Conservation (phyloP, 2,888 invertebrate genomes). For the Timema podura region DNA sequence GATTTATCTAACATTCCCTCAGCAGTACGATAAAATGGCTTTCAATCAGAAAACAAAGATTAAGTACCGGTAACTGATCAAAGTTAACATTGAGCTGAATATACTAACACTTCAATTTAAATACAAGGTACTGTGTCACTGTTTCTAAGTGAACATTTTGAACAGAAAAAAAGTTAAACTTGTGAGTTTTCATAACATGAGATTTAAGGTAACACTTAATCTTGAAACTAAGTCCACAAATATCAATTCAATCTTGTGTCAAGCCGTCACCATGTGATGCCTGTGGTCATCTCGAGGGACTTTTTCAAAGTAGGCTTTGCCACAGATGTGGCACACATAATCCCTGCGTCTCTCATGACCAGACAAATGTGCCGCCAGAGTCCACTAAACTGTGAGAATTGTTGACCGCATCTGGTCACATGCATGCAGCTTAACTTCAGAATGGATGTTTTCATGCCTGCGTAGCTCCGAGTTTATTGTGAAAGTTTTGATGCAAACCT, state of each 20-base stretch:
- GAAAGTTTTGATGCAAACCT: too few species aligned
- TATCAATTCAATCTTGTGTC: conserved; percentile 33
- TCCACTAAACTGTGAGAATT: conserved; percentile 44
- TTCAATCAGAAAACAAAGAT: too few species aligned
- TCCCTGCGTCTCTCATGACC: conserved; percentile 49
- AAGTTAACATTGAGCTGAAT: too few species aligned
- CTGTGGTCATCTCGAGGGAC: conserved; percentile 49
- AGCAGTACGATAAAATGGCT: too few species aligned
- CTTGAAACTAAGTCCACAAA: conserved; percentile 41
- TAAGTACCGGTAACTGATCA: too few species aligned
- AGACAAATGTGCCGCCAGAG: conserved; percentile 47
- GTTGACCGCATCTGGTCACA: conserved; percentile 52
- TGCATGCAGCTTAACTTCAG: too few species aligned
- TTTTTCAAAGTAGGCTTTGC: conserved; percentile 51
- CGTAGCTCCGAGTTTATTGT: too few species aligned
- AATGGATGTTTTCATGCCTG: too few species aligned
- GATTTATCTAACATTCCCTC: too few species aligned
- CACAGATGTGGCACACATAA: conserved; percentile 49
- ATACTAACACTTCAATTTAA: too few species aligned
- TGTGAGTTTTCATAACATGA: conserved; percentile 18
- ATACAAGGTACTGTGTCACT: too few species aligned
- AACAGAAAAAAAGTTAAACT: conserved; percentile 37
- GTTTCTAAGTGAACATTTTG: too few species aligned
- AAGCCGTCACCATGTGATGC: conserved; percentile 40
- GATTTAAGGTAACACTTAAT: conserved; percentile 47